Conservation (phyloP, 1,140 invertebrate genomes). For the Lepidotrigona ventralis region DNA sequence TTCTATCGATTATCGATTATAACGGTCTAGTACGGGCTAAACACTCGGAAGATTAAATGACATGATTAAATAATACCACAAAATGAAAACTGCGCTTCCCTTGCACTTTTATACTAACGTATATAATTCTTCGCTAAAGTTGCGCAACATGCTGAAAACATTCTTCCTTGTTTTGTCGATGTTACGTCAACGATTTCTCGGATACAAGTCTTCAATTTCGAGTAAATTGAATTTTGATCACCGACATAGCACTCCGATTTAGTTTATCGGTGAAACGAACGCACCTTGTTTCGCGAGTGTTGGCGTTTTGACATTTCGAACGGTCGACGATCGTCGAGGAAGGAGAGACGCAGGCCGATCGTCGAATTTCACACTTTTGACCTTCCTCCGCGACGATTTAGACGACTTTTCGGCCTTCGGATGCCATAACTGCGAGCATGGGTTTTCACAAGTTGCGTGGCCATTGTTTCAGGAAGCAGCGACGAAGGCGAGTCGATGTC, state of each 20-base stretch:
- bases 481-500: slow-evolving; percentile 75
- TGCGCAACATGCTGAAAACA: background rate
- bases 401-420: background rate
- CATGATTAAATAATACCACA: too few relatives aligned
- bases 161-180: too few relatives aligned
- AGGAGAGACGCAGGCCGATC: too few relatives aligned
- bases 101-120: too few relatives aligned
- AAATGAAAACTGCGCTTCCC: too few relatives aligned
- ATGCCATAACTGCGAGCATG: background rate
- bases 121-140: too few relatives aligned
- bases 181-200: background rate
- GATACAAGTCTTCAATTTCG: background rate
- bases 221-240: slow-evolving; percentile 42
- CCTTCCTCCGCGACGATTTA: background rate
- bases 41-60: too few relatives aligned
- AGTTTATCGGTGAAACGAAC: background rate
- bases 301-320: background rate
- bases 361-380: background rate
- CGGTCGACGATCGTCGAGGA: background rate
- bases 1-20: too few relatives aligned
- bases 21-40: too few relatives aligned
- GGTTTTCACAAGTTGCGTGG: background rate
- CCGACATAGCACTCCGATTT: too few relatives aligned
- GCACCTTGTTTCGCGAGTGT: background rate
- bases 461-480: slow-evolving; percentile 73